These are phyloP conservation scores for Clivina fossor DNA, from an alignment of 2,888 invertebrate species.

Conservation along the genomic window DNA sequence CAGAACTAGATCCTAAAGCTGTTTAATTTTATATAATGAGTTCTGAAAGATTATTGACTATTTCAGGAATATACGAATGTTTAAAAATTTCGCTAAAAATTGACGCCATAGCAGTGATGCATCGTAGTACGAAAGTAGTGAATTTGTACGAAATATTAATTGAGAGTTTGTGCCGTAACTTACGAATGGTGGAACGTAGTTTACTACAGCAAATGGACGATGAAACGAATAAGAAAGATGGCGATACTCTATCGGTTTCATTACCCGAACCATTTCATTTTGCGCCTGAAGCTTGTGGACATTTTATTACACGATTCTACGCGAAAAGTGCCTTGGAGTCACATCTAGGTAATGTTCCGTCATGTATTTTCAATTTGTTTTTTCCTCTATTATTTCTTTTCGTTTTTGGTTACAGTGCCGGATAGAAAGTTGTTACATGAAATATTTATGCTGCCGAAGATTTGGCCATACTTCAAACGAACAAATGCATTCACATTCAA, in stretches of 20 bases:
- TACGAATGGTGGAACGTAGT: constrained; percentile 66
- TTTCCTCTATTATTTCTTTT: constrained; percentile 11
- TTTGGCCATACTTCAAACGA: constrained; percentile 73
- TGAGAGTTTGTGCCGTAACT: constrained; percentile 71
- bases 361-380: constrained; percentile 16
- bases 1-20: too few species aligned
- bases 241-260: constrained; percentile 42
- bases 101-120: constrained; percentile 72
- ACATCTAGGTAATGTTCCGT: constrained; percentile 66
- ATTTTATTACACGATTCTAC: constrained; percentile 75
- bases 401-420: constrained; percentile 59
- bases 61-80: constrained; percentile 51
- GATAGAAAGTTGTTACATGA: constrained; percentile 71
- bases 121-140: constrained; percentile 63
- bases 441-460: constrained; percentile 66
- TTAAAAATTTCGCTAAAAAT: constrained; percentile 66
- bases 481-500: constrained; percentile 66
- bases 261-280: constrained; percentile 75
- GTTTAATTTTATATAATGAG: too few species aligned
- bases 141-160: constrained; percentile 73
- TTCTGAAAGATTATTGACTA: too few species aligned
- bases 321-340: constrained; percentile 67
- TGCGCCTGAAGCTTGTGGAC: constrained; percentile 69
- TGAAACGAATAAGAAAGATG: constrained; percentile 36
- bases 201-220: constrained; percentile 59